Evolutionary conservation across 23 tunicate species (phyloP).

Genomic region (Ciona savignyi): DNA sequence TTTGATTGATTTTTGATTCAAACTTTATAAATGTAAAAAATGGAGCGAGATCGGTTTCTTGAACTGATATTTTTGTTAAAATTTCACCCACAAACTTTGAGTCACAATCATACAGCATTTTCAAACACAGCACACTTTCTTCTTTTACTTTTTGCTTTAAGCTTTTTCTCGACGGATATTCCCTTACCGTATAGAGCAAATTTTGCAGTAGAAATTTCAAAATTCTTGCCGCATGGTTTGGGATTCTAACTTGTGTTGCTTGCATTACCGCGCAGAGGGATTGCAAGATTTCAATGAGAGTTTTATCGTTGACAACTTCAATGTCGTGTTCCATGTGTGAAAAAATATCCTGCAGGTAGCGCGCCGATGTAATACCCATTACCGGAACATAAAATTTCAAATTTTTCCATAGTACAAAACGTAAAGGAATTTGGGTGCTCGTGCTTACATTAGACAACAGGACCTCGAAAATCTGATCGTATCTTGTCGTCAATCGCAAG

Average conservation of each 20-base stretch:
- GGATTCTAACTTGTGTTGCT: not conserved
- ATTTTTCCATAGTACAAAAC: not conserved
- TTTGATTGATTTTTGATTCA: not conserved
- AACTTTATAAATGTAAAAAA: too few species aligned
- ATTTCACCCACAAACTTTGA: not conserved
- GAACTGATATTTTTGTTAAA: not conserved
- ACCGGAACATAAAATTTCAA: not conserved
- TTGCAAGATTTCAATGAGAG: not conserved
- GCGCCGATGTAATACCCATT: not conserved
- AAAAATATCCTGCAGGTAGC: not conserved
- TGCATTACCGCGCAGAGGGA: not conserved
- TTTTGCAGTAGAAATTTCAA: not conserved
- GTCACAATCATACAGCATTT: not conserved
- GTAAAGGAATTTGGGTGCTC: not conserved
- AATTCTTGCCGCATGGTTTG: not conserved
- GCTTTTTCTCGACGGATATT: not conserved
- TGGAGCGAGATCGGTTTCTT: not conserved
- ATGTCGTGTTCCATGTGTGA: not conserved
- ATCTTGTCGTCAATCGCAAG: conserved; percentile 22
- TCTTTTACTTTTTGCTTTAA: not conserved
- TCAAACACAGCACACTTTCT: not conserved
- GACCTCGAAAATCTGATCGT: conserved; percentile 41
- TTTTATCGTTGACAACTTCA: not conserved
- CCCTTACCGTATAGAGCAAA: not conserved
- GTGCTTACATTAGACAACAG: conserved; percentile 20